A percentile compares a stretch with the other conserved stretches of the same genome.
Evolutionary conservation across 1,140 invertebrate genomes (phyloP).

Genomic region (Leptopilina clavipes): DNA sequence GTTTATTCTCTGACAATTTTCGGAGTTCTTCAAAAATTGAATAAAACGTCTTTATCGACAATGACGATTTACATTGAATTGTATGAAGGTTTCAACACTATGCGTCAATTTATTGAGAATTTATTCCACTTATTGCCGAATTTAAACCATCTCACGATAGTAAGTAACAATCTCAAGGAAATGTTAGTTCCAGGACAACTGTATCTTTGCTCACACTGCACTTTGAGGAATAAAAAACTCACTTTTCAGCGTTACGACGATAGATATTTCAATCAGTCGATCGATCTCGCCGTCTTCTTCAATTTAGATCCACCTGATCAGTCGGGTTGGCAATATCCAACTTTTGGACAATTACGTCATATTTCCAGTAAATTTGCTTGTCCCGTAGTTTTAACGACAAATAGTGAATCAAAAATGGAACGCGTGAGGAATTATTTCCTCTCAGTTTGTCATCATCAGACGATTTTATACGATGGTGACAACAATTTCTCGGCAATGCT

Average conservation of each 20-base stretch:
- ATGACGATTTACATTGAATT: not conserved
- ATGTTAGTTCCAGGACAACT: not conserved
- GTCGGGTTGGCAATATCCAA: not conserved
- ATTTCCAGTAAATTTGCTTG: not conserved
- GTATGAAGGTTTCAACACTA: too few relatives aligned
- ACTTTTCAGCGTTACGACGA: not conserved
- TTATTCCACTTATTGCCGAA: not conserved
- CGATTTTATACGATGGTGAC: not conserved
- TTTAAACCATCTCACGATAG: not conserved
- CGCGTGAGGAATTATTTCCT: not conserved
- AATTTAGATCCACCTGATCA: not conserved
- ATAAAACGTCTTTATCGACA: not conserved
- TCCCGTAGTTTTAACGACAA: not conserved
- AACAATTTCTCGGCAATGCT: not conserved
- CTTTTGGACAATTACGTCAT: not conserved
- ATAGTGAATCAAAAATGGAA: not conserved
- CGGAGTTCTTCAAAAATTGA: not conserved
- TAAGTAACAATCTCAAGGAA: not conserved
- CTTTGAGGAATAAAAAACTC: not conserved
- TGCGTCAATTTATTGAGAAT: not conserved
- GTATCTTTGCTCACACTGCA: not conserved
- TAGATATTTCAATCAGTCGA: not conserved
- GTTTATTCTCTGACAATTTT: not conserved
- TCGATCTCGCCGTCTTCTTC: not conserved
- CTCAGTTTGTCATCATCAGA: not conserved